These are phyloP conservation scores for Strongylocentrotus purpuratus DNA, from an alignment of 35 echinoderm and acorn worm species.

Conservation along the genomic window DNA sequence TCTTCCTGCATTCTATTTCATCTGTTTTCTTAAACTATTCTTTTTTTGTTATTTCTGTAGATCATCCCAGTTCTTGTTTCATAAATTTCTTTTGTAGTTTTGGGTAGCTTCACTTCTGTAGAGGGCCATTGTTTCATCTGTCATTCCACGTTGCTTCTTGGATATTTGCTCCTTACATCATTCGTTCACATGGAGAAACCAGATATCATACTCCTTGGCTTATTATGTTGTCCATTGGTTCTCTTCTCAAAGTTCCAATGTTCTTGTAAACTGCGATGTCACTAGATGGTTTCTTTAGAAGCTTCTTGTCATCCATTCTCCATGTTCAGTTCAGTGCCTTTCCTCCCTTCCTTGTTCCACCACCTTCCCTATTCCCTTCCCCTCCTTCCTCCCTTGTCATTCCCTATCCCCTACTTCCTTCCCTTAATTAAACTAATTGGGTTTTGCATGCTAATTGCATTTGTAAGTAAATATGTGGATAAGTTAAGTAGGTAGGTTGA, in stretches of 20 bases:
- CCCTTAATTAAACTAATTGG: not conserved
- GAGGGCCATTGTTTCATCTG: not conserved
- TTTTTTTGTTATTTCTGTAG: not conserved
- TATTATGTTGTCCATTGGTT: not conserved
- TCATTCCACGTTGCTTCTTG: not conserved
- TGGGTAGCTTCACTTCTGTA: not conserved
- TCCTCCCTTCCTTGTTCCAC: not conserved
- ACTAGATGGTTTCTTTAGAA: not conserved
- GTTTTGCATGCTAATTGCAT: conserved; percentile 2
- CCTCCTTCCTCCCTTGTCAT: not conserved
- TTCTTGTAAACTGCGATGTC: not conserved
- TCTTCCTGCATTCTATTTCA: not conserved
- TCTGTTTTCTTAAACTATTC: not conserved
- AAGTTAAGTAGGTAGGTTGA: not conserved
- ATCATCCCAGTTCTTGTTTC: not conserved
- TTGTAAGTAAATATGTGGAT: not conserved
- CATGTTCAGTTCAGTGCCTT: not conserved
- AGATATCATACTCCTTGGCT: not conserved
- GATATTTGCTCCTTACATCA: not conserved
- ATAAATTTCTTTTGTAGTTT: not conserved
- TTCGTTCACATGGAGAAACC: not conserved
- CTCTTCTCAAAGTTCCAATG: not conserved
- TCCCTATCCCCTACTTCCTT: not conserved
- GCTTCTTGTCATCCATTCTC: not conserved
- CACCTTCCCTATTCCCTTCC: not conserved